Evolutionary conservation across 1,140 invertebrate genomes (phyloP), one percentile per base, ranked within the genome.

Genomic region (Teleogryllus occipitalis): DNA sequence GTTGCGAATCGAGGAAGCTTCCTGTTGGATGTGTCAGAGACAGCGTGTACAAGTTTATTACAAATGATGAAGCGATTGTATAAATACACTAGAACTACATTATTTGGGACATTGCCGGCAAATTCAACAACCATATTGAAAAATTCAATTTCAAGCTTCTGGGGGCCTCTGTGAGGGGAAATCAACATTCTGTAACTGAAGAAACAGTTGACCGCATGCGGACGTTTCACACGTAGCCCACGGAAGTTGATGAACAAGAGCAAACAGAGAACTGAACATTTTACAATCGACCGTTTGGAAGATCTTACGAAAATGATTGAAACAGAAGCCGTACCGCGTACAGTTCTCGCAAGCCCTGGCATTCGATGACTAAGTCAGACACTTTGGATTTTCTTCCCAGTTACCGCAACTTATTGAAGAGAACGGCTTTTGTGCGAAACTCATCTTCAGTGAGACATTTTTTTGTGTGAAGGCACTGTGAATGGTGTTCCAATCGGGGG

Each of bases 271-370:
- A 47, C 75, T 82, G 73, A 74, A 78, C 78, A 79, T 82, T 79
- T 47, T 80, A 47, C 80, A 81, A 76, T 54, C 81, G 65, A 82
- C 79, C 72, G 79, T 81, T 72, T 78, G 81, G 81, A 80, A 78
- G 72, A 79, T 81, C 27, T 46, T 81, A 78, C 49, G 78, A 39
- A 79, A 79, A 79, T 39, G 78, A 54, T 65, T 81, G 81, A 46
- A 75, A 73, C 46, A 75, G 54, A 80, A 74, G 48, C 54, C 79
- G 0, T 81, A 78, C 76, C 78, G 75, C 48, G 8, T 81, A 48
- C 78, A 79, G 7, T 49, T 81, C 46, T 39, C 80, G 47, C 80
- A 81, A 78, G 75, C 78, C 65, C 80, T 81, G 7, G 74, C 46
- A 72, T 46, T 48, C 22, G 74, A 77, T 80, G 79, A 77, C 79